Conservation (phyloP, 1,140 invertebrate species). For the Parasteatoda tepidariorum region DNA sequence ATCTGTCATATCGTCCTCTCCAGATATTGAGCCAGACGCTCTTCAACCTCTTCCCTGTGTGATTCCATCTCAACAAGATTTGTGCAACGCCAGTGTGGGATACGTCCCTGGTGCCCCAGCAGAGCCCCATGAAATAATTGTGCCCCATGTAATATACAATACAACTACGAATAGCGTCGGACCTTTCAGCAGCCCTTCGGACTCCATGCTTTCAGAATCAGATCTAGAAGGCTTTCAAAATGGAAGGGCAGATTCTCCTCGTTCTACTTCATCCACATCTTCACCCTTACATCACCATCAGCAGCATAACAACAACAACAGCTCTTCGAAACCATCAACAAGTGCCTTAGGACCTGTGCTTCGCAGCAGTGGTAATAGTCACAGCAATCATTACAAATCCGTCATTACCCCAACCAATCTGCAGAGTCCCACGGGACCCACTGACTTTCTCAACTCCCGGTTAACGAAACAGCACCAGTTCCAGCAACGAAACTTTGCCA, state of each 20-base stretch:
- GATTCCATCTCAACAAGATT: constrained; percentile 21
- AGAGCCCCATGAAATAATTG: background rate
- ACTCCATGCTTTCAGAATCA: constrained; percentile 59
- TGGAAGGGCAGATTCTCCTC: constrained; percentile 20
- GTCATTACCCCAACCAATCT: constrained; percentile 33
- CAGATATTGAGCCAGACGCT: constrained; percentile 31
- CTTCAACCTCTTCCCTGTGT: constrained; percentile 23
- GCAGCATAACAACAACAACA: constrained; percentile 24
- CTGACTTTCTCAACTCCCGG: constrained; percentile 21
- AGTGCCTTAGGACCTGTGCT: constrained; percentile 48
- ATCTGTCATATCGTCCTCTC: constrained; percentile 43
- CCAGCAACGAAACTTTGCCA: constrained; percentile 38
- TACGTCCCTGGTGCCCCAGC: constrained; percentile 2
- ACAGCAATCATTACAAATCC: constrained; percentile 48
- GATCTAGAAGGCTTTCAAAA: constrained; percentile 59
- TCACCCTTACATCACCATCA: constrained; percentile 12
- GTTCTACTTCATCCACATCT: constrained; percentile 31
- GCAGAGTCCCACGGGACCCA: background rate
- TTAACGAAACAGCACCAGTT: constrained; percentile 38
- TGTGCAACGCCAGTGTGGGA: background rate
- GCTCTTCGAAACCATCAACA: constrained; percentile 13
- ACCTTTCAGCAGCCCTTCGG: constrained; percentile 61
- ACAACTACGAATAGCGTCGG: constrained; percentile 60
- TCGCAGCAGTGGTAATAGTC: background rate
- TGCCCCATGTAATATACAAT: constrained; percentile 63